A percentile compares a stretch with the other conserved stretches of the same genome.
Evolutionary conservation across 2,888 invertebrate genomes (phyloP).

Genomic region (Taenaris catops): DNA sequence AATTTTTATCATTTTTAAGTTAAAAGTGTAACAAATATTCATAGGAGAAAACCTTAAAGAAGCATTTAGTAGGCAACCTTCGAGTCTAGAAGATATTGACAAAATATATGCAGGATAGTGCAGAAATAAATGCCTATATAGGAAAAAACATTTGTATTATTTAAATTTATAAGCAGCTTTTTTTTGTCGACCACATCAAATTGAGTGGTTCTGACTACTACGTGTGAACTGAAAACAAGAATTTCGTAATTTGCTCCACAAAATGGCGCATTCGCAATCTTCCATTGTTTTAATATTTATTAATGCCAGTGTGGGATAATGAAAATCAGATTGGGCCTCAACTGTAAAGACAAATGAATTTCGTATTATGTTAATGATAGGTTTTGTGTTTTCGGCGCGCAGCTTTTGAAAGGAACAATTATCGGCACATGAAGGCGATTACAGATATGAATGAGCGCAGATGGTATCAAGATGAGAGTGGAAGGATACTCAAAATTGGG

Average conservation of each 20-base stretch:
- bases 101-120: too few relatives aligned
- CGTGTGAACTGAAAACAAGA: constrained; percentile 9
- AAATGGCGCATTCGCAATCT: constrained; percentile 15
- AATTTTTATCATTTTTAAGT: too few relatives aligned
- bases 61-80: too few relatives aligned
- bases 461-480: too few relatives aligned
- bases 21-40: too few relatives aligned
- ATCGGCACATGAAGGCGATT: background rate
- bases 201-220: constrained; percentile 4
- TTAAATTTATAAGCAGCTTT: too few relatives aligned
- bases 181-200: too few relatives aligned
- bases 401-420: constrained; percentile 11
- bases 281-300: constrained; percentile 19
- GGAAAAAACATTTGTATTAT: too few relatives aligned
- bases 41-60: too few relatives aligned
- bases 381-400: constrained; percentile 13
- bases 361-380: constrained; percentile 14
- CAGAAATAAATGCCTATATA: too few relatives aligned
- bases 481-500: too few relatives aligned
- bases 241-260: constrained; percentile 22
- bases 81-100: too few relatives aligned
- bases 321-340: constrained; percentile 18
- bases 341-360: constrained; percentile 16
- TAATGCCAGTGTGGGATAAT: constrained; percentile 19
- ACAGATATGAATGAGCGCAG: constrained; percentile 1